These are phyloP conservation scores for Agonopterix arenella DNA, from an alignment of 2,888 invertebrate species.

Conservation along the genomic window DNA sequence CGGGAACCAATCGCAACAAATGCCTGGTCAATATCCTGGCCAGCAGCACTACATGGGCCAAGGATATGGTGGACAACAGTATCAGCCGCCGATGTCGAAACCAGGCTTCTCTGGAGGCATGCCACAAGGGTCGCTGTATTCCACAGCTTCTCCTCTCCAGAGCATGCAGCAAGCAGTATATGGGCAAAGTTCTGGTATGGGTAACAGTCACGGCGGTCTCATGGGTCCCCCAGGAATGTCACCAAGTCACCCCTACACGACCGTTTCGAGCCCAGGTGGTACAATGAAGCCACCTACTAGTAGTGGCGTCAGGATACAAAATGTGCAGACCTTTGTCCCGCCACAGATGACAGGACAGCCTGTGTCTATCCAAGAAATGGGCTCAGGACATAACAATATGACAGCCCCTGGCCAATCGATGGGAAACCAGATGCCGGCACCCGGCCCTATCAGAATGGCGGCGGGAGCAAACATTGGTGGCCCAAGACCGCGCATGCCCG, in stretches of 20 bases:
- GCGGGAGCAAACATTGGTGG: conserved; percentile 45
- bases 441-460: conserved; percentile 57
- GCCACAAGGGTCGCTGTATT: conserved; percentile 39
- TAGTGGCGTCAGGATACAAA: conserved; percentile 55
- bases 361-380: conserved; percentile 19
- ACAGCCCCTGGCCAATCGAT: conserved; percentile 19
- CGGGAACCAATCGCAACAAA: conserved; percentile 44
- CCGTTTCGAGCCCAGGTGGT: conserved; percentile 48
- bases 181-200: conserved; percentile 36
- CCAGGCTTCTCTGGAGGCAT: conserved; percentile 43
- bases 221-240: conserved; percentile 40
- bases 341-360: conserved; percentile 31
- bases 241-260: conserved; percentile 37
- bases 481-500: conserved; percentile 50
- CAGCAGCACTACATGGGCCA: conserved; percentile 44
- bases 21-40: conserved; percentile 49
- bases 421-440: conserved; percentile 40
- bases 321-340: conserved; percentile 60
- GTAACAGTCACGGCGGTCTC: conserved; percentile 33
- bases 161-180: conserved; percentile 67
- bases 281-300: conserved; percentile 43
- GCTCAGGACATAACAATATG: conserved; percentile 3
- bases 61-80: conserved; percentile 48
- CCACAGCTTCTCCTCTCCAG: conserved; percentile 54
- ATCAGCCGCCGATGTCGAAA: conserved; percentile 45